phyloP scores from a whole-genome alignment of 2,888 invertebrate species.

The Amiota minor region DNA sequence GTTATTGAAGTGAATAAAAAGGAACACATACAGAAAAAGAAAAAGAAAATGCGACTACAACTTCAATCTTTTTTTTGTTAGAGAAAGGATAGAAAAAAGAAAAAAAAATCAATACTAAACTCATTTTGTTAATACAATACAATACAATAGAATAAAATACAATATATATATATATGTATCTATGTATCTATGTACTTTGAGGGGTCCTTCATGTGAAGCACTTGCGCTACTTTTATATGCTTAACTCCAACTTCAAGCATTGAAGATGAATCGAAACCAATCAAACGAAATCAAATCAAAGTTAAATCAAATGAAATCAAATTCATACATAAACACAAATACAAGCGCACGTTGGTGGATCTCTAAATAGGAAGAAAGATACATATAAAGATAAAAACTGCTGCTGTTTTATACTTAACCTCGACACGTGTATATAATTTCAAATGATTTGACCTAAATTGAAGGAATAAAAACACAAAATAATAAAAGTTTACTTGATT shows the following conservation, averaged over 20 bases:
- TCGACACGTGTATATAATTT: conserved; percentile 33
- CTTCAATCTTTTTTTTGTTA: too few species aligned
- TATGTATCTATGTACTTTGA: too few species aligned
- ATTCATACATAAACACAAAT: not conserved
- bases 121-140: too few species aligned
- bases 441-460: conserved; percentile 30
- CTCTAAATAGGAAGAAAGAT: not conserved
- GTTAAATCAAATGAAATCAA: conserved; percentile 9
- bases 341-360: not conserved
- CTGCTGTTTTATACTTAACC: conserved; percentile 8
- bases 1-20: too few species aligned
- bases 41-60: too few species aligned
- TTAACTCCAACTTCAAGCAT: not conserved
- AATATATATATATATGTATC: too few species aligned
- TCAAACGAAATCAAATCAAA: conserved; percentile 25
- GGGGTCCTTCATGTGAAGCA: not conserved
- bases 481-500: too few species aligned
- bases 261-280: not conserved
- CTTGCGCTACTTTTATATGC: conserved; percentile 1
- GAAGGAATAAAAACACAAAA: not conserved
- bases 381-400: not conserved
- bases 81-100: too few species aligned
- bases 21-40: too few species aligned
- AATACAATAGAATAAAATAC: too few species aligned
- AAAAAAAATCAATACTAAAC: too few species aligned